Conservation (phyloP, 2,888 invertebrate species). For the Torymus auratus region DNA sequence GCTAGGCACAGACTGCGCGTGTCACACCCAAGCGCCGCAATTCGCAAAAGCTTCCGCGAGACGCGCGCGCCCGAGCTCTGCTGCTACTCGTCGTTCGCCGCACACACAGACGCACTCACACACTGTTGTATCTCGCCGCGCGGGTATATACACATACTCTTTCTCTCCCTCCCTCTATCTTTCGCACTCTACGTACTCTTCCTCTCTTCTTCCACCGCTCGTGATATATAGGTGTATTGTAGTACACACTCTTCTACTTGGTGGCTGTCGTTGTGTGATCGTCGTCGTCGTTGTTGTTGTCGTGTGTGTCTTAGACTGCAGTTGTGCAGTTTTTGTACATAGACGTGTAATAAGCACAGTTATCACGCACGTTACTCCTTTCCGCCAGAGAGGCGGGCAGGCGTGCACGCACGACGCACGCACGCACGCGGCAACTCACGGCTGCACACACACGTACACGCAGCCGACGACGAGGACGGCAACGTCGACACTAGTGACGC, state of each 20-base stretch:
- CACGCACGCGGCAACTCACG: not conserved
- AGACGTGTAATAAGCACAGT: too few relatives aligned
- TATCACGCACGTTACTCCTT: not conserved
- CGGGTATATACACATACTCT: too few relatives aligned
- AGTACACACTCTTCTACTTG: too few relatives aligned
- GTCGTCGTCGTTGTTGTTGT: too few relatives aligned
- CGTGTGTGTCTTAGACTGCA: too few relatives aligned
- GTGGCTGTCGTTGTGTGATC: too few relatives aligned
- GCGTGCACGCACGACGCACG: not conserved
- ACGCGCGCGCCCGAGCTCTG: not conserved
- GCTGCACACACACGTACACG: not conserved
- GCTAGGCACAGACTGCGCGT: not conserved
- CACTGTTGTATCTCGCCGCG: not conserved
- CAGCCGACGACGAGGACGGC: constrained; percentile 48
- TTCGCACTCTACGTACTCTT: too few relatives aligned
- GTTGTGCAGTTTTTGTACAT: too few relatives aligned
- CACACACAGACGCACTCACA: not conserved
- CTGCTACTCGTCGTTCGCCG: not conserved
- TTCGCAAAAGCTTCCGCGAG: not conserved
- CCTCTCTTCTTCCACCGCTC: too few relatives aligned
- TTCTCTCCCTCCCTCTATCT: too few relatives aligned
- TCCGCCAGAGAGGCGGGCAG: not conserved
- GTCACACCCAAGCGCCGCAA: constrained; percentile 46
- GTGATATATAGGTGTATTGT: too few relatives aligned
- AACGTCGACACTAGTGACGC: constrained; percentile 54